phyloP scores from a whole-genome alignment of 1,140 invertebrate genomes.

The Panulirus ornatus region DNA sequence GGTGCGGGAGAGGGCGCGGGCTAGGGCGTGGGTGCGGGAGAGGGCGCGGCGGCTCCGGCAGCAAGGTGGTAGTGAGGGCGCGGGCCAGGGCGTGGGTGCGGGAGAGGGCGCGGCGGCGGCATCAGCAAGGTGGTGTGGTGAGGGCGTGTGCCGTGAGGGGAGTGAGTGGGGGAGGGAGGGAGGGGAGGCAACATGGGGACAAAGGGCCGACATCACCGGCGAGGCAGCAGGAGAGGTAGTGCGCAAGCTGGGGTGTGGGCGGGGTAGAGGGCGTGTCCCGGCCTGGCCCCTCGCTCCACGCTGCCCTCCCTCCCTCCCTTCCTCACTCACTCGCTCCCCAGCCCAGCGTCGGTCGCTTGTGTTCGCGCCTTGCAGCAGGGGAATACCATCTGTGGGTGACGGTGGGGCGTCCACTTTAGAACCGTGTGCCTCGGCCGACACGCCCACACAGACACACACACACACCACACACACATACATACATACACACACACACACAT shows the following conservation, averaged over 20 bases:
- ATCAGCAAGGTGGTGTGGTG: not conserved
- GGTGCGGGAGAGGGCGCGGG: slow-evolving; percentile 10
- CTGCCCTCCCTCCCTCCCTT: too few relatives aligned
- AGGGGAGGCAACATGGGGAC: not conserved
- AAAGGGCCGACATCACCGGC: slow-evolving; percentile 1
- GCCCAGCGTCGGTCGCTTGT: slow-evolving; percentile 11
- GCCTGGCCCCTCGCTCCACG: slow-evolving; percentile 28
- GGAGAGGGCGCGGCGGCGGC: not conserved
- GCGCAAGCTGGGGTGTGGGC: slow-evolving; percentile 41
- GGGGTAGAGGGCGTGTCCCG: slow-evolving; percentile 35
- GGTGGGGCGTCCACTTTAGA: slow-evolving; percentile 22
- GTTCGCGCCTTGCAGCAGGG: slow-evolving; percentile 24
- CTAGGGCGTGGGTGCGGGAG: not conserved
- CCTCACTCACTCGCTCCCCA: slow-evolving; percentile 34
- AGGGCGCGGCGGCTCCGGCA: not conserved
- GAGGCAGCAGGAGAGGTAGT: not conserved
- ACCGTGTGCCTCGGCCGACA: slow-evolving; percentile 19
- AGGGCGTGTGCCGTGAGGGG: slow-evolving; percentile 18
- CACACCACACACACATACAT: slow-evolving; percentile 3
- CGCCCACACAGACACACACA: slow-evolving; percentile 35
- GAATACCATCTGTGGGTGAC: not conserved
- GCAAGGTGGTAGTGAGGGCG: not conserved
- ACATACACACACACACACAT: slow-evolving; percentile 22
- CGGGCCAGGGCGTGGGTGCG: not conserved
- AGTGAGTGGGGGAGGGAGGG: slow-evolving; percentile 1